Evolutionary conservation across 1,140 invertebrate genomes (phyloP).

Genomic region (Polypedilum pembai): DNA sequence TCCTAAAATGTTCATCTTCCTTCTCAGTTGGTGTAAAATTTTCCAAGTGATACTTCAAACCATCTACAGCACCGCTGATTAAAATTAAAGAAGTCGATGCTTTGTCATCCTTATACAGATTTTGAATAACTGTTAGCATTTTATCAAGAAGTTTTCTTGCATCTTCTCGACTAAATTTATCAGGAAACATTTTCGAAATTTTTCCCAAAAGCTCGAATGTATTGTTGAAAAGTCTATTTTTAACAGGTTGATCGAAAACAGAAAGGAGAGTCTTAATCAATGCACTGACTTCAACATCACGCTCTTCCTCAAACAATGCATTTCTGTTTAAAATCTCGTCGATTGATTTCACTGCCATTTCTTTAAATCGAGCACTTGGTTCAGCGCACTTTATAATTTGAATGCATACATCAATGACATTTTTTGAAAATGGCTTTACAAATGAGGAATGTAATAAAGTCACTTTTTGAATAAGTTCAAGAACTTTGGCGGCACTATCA

Average conservation of each 20-base stretch:
- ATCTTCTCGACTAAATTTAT: not conserved
- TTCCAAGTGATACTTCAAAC: not conserved
- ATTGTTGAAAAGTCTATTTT: not conserved
- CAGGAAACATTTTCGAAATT: not conserved
- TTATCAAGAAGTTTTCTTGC: not conserved
- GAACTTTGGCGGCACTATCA: conserved; percentile 34
- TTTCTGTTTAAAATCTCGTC: not conserved
- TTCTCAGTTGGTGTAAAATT: not conserved
- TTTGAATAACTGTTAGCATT: not conserved
- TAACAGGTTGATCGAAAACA: not conserved
- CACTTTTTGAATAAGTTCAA: not conserved
- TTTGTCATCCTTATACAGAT: not conserved
- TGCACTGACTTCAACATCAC: not conserved
- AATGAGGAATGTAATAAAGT: not conserved
- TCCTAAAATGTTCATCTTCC: not conserved
- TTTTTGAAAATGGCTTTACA: not conserved
- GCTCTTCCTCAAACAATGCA: not conserved
- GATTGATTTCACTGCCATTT: not conserved
- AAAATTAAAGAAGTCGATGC: not conserved
- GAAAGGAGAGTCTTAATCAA: not conserved
- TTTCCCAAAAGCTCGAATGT: not conserved
- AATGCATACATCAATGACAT: not conserved
- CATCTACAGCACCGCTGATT: not conserved
- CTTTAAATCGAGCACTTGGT: not conserved
- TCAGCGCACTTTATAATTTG: not conserved